Conservation (phyloP, 2,888 invertebrate species). For the Stenichneumon culpator region DNA sequence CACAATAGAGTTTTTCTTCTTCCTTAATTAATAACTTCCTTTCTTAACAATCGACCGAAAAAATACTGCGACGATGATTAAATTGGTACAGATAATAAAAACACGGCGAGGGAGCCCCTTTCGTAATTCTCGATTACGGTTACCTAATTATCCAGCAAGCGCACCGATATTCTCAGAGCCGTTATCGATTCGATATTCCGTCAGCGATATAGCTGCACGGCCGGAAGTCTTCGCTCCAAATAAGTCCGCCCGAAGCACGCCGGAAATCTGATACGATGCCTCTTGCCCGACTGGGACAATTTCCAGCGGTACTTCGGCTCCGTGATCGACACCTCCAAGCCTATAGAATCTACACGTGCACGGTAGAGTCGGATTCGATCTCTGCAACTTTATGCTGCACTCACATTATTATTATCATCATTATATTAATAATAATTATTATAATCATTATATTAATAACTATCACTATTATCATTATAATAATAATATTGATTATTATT, state of each 20-base stretch:
- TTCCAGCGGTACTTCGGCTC: constrained; percentile 66
- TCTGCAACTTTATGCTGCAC: constrained; percentile 9
- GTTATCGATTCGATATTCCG: constrained; percentile 49
- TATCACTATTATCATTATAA: not conserved
- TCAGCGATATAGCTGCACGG: constrained; percentile 43
- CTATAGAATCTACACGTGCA: not conserved
- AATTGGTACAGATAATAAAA: not conserved
- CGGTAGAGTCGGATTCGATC: constrained; percentile 7
- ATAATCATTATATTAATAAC: constrained; percentile 10
- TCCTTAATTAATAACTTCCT: not conserved
- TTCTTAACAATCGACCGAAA: not conserved
- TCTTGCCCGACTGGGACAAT: constrained; percentile 58
- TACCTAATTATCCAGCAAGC: constrained; percentile 4
- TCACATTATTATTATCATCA: constrained; percentile 29
- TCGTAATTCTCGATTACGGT: constrained; percentile 33
- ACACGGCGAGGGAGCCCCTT: not conserved
- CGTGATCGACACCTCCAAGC: constrained; percentile 60
- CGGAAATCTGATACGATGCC: constrained; percentile 63
- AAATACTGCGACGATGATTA: too few species aligned
- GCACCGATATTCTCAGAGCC: constrained; percentile 38
- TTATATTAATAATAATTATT: constrained; percentile 3
- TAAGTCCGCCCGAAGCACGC: constrained; percentile 58
- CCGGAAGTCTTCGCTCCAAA: constrained; percentile 65
- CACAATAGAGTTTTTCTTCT: not conserved
- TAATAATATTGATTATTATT: not conserved